Evolutionary conservation across 1,140 invertebrate genomes (phyloP), one percentile per base, ranked within the genome.

Genomic region (Paraescarpia echinospica): DNA sequence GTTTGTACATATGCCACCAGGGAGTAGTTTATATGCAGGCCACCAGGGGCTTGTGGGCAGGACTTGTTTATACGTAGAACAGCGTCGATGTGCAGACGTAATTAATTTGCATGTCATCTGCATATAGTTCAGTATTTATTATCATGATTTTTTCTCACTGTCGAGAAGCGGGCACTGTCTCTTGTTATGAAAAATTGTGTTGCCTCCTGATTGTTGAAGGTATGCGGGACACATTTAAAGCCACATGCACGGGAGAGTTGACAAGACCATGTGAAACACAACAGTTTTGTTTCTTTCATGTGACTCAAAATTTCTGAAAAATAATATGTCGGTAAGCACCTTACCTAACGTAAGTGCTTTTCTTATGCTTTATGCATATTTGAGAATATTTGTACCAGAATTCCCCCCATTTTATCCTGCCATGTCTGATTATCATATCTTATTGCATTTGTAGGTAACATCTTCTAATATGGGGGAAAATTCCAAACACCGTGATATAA

Each of bases 1-100:
- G 59, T 77, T 77, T 77, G 59, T 77, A 77, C 22, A 77, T 77
- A 77, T 77, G 59, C 59, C 59, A 77, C 59, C 59, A 77, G 59
- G 59, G 59, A 77, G 59, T 77, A 77, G 59, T 77, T 77, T 77
- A 77, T 77, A 77, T 18, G 59, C 22, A 77, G 59, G 59, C 59
- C 59, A 77, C 59, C 59, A 77, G 59, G 59, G 59, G 59, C 59
- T 77, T 77, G 59, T 77, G 59, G 59, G 59, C 59, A 77, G 59
- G 59, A 77, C 27, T 77, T 77, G 59, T 77, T 77, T 77, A 77
- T 77, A 77, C 4, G 59, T 77, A 77, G 59, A 77, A 18, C 22
- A 18, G 59, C 59, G 59, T 77, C 59, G 4, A 77, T 77, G 59
- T 27, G 22, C 12, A 77, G 59, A 77, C 27, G 59, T 77, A 77